phyloP scores from a whole-genome alignment of 2,797 vertebrate species.

The Melanogrammus aeglefinus region DNA sequence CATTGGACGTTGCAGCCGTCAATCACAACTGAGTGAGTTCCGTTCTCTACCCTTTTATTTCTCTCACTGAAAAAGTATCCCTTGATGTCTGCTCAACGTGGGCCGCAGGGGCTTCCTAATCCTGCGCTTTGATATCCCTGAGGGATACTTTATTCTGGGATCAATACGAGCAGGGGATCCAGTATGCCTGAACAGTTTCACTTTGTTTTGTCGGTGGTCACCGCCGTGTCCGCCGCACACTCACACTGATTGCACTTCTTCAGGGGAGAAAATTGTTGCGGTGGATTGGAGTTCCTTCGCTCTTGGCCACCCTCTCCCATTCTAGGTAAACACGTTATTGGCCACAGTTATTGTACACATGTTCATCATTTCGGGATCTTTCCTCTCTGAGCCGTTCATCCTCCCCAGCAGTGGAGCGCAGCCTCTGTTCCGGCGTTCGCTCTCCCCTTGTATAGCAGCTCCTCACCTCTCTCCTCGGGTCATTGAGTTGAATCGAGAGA shows the following conservation, averaged over 20 bases:
- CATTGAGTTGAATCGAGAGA: background rate
- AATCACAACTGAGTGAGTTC: background rate
- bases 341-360: background rate
- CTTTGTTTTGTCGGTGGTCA: too few relatives aligned
- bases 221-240: background rate
- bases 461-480: background rate
- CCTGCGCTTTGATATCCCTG: too few relatives aligned
- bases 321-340: too few relatives aligned
- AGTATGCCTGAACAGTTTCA: too few relatives aligned
- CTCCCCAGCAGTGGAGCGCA: too few relatives aligned
- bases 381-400: conserved; percentile 29
- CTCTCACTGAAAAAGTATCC: too few relatives aligned
- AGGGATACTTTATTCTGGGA: too few relatives aligned
- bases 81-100: too few relatives aligned
- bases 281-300: too few relatives aligned
- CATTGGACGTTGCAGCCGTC: conserved; percentile 11
- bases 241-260: background rate
- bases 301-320: too few relatives aligned
- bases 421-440: background rate
- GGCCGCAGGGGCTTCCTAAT: too few relatives aligned
- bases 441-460: background rate
- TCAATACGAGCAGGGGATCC: too few relatives aligned
- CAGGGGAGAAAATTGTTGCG: conserved; percentile 36
- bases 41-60: background rate
- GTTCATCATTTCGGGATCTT: background rate